Conservation (phyloP, 2,797 vertebrate genomes). For the Pipistrellus pygmaeus region DNA sequence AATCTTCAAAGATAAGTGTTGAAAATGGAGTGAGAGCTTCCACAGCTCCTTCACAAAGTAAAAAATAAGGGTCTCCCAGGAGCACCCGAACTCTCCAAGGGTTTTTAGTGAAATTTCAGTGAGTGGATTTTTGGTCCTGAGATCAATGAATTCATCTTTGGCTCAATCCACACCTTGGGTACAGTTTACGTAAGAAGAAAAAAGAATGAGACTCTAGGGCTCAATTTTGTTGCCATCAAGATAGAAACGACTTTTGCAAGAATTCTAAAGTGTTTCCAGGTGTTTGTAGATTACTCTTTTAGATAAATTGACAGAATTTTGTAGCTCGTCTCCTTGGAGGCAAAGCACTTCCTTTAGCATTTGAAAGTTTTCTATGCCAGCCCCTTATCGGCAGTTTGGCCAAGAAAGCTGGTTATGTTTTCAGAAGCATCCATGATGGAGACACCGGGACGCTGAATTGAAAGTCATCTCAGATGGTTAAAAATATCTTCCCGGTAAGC, state of each 20-base stretch:
- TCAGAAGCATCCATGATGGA: background rate
- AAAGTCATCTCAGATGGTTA: background rate
- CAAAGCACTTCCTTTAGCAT: background rate
- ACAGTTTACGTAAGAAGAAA: slow-evolving; percentile 32
- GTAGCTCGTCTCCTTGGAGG: background rate
- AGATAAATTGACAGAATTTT: slow-evolving; percentile 45
- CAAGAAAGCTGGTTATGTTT: background rate
- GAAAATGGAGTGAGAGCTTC: slow-evolving; percentile 52
- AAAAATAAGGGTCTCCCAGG: background rate
- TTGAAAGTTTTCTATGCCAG: background rate
- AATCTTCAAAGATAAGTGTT: slow-evolving; percentile 34
- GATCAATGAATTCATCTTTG: slow-evolving; percentile 53
- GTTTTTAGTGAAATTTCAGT: slow-evolving; percentile 41
- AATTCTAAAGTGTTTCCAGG: slow-evolving; percentile 45
- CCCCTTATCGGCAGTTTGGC: background rate
- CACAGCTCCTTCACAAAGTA: background rate
- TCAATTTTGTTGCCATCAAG: slow-evolving; percentile 42
- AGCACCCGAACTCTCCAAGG: slow-evolving; percentile 11
- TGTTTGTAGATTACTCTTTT: slow-evolving; percentile 48
- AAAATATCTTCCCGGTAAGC: background rate
- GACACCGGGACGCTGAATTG: background rate
- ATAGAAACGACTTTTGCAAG: slow-evolving; percentile 58
- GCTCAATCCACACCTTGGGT: background rate
- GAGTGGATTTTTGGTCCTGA: background rate
- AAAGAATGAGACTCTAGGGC: background rate